phyloP scores from a whole-genome alignment of 2,113 vertebrate genomes.

The Camelus bactrianus region DNA sequence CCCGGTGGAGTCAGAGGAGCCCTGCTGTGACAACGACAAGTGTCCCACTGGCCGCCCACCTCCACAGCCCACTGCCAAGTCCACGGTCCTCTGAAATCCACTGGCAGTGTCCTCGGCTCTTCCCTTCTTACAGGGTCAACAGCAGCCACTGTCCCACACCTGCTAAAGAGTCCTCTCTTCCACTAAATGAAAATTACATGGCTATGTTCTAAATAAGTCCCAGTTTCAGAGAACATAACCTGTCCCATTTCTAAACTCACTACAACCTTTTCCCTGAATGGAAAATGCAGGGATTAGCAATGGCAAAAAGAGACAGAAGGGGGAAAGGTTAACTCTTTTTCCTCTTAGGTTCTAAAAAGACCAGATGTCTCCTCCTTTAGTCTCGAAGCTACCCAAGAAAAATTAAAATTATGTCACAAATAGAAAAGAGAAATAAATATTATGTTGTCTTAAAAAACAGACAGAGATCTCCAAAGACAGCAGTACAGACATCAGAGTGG shows the following conservation, averaged over 20 bases:
- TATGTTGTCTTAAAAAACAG: slow-evolving; percentile 78
- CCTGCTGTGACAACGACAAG: neutral
- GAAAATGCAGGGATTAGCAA: slow-evolving; percentile 55
- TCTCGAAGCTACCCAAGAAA: slow-evolving; percentile 80
- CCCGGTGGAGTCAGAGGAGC: neutral
- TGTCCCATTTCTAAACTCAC: slow-evolving; percentile 68
- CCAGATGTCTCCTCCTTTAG: slow-evolving; percentile 72
- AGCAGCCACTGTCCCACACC: neutral
- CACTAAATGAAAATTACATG: neutral
- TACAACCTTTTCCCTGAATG: neutral
- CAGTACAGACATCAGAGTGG: slow-evolving; percentile 87
- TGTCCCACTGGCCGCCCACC: rapidly evolving
- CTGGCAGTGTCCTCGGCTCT: neutral
- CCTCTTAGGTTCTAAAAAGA: slow-evolving; percentile 43
- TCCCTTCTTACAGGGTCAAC: neutral
- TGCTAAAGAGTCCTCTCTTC: neutral
- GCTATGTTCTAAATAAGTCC: neutral
- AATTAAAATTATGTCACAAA: slow-evolving; percentile 73
- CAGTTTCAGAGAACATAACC: slow-evolving; percentile 51
- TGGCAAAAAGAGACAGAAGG: slow-evolving; percentile 70
- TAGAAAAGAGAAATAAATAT: slow-evolving; percentile 56
- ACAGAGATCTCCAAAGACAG: slow-evolving; percentile 88
- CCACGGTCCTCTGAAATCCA: rapidly evolving
- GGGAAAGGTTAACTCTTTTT: slow-evolving; percentile 54
- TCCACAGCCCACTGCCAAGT: rapidly evolving